Percentiles rank a stretch among this genome's conserved stretches.
Evolutionary conservation across 2,797 vertebrate genomes (phyloP).

Genomic region (Manis javanica): DNA sequence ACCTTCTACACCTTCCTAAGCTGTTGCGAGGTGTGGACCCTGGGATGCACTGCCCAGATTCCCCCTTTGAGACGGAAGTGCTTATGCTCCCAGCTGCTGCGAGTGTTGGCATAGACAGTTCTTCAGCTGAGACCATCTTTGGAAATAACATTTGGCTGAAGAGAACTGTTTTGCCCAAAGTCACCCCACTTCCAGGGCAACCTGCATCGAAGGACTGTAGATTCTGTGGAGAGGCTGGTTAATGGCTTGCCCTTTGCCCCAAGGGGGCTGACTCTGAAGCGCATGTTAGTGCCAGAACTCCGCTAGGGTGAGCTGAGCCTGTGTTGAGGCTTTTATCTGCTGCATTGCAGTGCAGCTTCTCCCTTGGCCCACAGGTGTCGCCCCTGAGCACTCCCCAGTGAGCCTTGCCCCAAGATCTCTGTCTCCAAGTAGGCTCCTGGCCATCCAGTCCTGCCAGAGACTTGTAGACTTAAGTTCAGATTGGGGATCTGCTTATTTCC

Average conservation of each 20-base stretch:
- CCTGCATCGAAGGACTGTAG: background rate
- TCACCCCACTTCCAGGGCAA: background rate
- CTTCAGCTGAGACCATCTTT: background rate
- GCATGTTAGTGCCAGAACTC: rapidly evolving
- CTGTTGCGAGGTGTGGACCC: background rate
- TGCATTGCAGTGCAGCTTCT: background rate
- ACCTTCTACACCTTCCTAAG: background rate
- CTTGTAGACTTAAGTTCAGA: background rate
- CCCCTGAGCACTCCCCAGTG: background rate
- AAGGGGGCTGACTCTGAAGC: background rate
- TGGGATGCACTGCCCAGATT: background rate
- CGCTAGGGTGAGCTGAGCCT: background rate
- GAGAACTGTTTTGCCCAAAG: background rate
- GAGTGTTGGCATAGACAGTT: background rate
- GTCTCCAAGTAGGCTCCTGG: background rate
- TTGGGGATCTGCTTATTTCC: background rate
- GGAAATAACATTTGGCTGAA: background rate
- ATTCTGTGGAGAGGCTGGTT: background rate
- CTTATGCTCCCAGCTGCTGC: background rate
- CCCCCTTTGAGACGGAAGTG: background rate
- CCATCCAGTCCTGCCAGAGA: background rate
- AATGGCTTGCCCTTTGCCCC: background rate
- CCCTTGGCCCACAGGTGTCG: background rate
- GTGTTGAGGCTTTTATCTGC: background rate
- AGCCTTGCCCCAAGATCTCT: too few species aligned